Percentiles rank a stretch among this genome's conserved stretches.
Evolutionary conservation across 2,888 invertebrate species (phyloP).

Genomic region (Autographa gamma): DNA sequence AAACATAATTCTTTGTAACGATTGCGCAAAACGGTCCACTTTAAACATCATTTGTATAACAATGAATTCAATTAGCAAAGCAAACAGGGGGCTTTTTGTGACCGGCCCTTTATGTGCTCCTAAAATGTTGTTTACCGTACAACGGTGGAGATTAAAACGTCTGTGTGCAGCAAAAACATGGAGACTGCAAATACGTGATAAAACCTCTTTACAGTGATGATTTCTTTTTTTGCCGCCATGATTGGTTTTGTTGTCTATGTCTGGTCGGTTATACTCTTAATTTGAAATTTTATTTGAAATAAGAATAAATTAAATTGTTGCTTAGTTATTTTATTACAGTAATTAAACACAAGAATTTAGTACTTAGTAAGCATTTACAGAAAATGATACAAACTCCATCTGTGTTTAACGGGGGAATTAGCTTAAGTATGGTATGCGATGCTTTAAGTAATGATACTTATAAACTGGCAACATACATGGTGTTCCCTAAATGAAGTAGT

Average conservation of each 20-base stretch:
- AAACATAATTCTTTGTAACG: slow-evolving; percentile 68
- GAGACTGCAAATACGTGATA: slow-evolving; percentile 6
- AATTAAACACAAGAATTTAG: not conserved
- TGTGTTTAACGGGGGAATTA: slow-evolving; percentile 29
- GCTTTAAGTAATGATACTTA: slow-evolving; percentile 34
- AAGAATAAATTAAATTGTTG: not conserved
- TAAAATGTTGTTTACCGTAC: slow-evolving; percentile 74
- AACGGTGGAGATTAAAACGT: slow-evolving; percentile 61
- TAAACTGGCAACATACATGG: slow-evolving; percentile 15
- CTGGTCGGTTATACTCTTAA: not conserved
- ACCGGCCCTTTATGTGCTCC: slow-evolving; percentile 63
- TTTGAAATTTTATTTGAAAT: not conserved
- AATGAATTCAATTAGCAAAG: slow-evolving; percentile 86
- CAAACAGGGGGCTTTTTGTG: slow-evolving; percentile 80
- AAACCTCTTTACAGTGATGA: not conserved
- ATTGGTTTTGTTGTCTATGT: not conserved
- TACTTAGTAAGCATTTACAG: not conserved
- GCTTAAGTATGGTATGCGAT: slow-evolving; percentile 33
- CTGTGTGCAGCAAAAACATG: slow-evolving; percentile 34
- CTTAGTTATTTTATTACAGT: too few species aligned
- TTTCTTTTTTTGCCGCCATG: not conserved
- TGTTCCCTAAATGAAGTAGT: slow-evolving; percentile 14
- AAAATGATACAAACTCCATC: slow-evolving; percentile 27
- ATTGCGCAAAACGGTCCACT: slow-evolving; percentile 70
- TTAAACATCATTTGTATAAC: slow-evolving; percentile 82